These are phyloP conservation scores for Aporophyla nigra DNA, from an alignment of 2,888 invertebrate species.

Conservation along the genomic window DNA sequence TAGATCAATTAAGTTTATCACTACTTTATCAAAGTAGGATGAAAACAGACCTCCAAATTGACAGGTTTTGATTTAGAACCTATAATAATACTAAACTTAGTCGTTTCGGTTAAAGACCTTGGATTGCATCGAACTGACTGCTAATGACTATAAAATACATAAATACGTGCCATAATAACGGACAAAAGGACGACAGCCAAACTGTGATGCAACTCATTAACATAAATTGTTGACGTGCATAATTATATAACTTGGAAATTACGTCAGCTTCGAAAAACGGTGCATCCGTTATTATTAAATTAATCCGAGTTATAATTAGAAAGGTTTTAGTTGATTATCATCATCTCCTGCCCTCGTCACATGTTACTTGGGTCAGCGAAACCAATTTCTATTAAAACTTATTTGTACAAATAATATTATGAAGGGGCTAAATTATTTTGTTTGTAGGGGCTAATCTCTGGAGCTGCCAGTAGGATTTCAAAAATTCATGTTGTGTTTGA, in stretches of 20 bases:
- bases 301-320: background rate
- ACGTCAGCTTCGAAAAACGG: slow-evolving; percentile 11
- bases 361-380: too few relatives aligned
- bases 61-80: background rate
- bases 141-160: background rate
- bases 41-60: background rate
- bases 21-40: slow-evolving; percentile 1
- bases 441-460: too few relatives aligned
- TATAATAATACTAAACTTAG: background rate
- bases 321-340: background rate
- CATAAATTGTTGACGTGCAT: slow-evolving; percentile 21
- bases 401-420: too few relatives aligned
- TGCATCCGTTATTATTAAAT: background rate
- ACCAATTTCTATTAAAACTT: background rate
- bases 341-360: too few relatives aligned
- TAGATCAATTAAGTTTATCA: background rate
- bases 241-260: slow-evolving; percentile 18
- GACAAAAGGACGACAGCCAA: background rate
- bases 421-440: too few relatives aligned
- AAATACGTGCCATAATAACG: background rate
- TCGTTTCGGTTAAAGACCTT: background rate
- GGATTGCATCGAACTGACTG: slow-evolving; percentile 1
- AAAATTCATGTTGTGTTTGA: too few relatives aligned
- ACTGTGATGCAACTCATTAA: slow-evolving; percentile 36
- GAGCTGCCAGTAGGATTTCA: too few relatives aligned